Evolutionary conservation across 2,113 vertebrate genomes (phyloP).

Genomic region (Paraplagusia blochii): DNA sequence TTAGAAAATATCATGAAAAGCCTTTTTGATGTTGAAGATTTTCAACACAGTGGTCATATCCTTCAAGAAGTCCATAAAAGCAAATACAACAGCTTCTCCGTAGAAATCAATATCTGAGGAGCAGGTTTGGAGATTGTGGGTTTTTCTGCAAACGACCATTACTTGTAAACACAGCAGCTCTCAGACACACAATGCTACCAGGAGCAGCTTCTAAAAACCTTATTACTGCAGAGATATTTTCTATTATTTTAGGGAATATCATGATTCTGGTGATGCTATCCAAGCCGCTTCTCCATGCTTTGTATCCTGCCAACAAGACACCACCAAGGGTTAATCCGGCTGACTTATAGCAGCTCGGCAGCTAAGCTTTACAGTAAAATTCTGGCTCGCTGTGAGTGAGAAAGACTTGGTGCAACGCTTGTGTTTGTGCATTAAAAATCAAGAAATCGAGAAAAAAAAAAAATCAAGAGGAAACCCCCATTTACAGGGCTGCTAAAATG

Average conservation of each 20-base stretch:
- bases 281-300: not conserved
- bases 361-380: conserved; percentile 25
- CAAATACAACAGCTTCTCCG: not conserved
- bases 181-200: not conserved
- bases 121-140: not conserved
- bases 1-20: not conserved
- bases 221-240: conserved; percentile 3
- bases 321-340: conserved; percentile 10
- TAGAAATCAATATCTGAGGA: conserved; percentile 8
- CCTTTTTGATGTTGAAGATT: not conserved
- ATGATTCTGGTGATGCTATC: not conserved
- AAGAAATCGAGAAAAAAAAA: conserved; percentile 27
- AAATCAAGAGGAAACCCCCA: conserved; percentile 44
- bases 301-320: conserved; percentile 8
- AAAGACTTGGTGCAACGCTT: conserved; percentile 33
- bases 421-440: conserved; percentile 46
- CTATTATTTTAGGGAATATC: not conserved
- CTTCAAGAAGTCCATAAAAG: not conserved
- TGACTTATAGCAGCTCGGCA: conserved; percentile 23
- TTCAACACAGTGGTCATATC: not conserved
- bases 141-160: conserved; percentile 5
- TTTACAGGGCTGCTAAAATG: conserved; percentile 40
- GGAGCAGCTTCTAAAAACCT: not conserved
- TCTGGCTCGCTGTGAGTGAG: conserved; percentile 24
- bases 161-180: not conserved